Evolutionary conservation across 2,888 invertebrate species (phyloP).

Genomic region (Synergus laeviventris): DNA sequence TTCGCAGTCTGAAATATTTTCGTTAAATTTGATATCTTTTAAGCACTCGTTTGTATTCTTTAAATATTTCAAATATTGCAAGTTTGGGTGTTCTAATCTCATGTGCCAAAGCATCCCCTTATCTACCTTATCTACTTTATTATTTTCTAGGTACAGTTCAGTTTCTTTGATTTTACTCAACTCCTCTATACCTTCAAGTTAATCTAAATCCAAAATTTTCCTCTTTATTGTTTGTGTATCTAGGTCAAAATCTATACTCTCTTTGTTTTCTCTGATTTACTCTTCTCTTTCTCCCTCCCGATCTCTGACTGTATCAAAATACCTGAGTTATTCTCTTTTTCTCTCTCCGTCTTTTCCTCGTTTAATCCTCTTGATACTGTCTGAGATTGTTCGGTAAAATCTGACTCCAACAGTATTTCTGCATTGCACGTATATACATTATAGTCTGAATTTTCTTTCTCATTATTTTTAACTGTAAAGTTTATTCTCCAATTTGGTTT

Average conservation of each 20-base stretch:
- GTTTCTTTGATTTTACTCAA: not conserved
- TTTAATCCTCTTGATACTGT: not conserved
- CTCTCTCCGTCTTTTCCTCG: not conserved
- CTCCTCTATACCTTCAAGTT: not conserved
- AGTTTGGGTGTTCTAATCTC: conserved; percentile 44
- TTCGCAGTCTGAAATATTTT: conserved; percentile 53
- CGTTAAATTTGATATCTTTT: conserved; percentile 47
- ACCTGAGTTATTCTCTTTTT: not conserved
- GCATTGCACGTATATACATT: not conserved
- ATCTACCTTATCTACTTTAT: not conserved
- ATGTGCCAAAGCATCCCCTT: conserved; percentile 47
- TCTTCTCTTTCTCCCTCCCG: not conserved
- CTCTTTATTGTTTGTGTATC: not conserved
- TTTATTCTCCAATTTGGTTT: conserved; percentile 7
- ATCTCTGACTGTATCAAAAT: not conserved
- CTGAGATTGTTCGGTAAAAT: not conserved
- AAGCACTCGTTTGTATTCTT: conserved; percentile 34
- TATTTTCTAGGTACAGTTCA: not conserved
- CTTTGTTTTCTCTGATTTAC: not conserved
- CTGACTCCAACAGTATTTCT: not conserved
- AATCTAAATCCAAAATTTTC: not conserved
- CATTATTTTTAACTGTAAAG: not conserved
- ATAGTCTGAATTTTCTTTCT: not conserved
- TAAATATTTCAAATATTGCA: conserved; percentile 47
- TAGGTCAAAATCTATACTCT: not conserved